Percentiles rank a stretch among this genome's conserved stretches.
phyloP scores from a whole-genome alignment of 2,113 vertebrate genomes.

The Limanda limanda region DNA sequence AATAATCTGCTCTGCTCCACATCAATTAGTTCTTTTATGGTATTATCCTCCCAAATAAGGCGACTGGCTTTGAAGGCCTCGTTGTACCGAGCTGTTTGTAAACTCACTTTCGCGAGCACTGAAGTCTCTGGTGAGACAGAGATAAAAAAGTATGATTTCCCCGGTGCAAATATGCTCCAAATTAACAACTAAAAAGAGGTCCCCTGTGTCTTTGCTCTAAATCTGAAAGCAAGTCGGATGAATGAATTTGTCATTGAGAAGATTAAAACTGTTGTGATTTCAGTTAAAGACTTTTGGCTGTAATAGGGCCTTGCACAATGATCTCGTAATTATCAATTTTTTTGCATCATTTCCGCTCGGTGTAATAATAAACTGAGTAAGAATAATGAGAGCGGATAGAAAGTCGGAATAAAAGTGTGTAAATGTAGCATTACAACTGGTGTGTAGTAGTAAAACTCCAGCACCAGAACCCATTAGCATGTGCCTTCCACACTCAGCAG shows the following conservation, averaged over 20 bases:
- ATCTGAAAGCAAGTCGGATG: slow-evolving; percentile 71
- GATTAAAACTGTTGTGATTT: slow-evolving; percentile 62
- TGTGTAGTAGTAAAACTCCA: background rate
- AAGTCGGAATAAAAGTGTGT: background rate
- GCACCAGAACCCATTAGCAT: background rate
- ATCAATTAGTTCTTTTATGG: background rate
- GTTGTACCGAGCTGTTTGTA: slow-evolving; percentile 75
- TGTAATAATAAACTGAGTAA: slow-evolving; percentile 8
- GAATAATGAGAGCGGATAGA: too few relatives aligned
- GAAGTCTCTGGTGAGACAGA: slow-evolving; percentile 64
- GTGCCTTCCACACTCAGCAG: background rate
- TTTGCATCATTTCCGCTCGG: slow-evolving; percentile 25
- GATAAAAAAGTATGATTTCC: slow-evolving; percentile 80
- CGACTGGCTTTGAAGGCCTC: slow-evolving; percentile 50
- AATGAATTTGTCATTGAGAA: slow-evolving; percentile 78
- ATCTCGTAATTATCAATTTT: slow-evolving; percentile 43
- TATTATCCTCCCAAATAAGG: slow-evolving; percentile 25
- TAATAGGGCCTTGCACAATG: slow-evolving; percentile 43
- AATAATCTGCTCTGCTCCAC: background rate
- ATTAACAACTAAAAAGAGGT: slow-evolving; percentile 78
- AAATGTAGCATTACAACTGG: background rate
- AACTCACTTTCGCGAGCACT: slow-evolving; percentile 65
- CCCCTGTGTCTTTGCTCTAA: slow-evolving; percentile 73
- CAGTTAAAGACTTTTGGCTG: slow-evolving; percentile 19
- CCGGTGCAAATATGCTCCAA: slow-evolving; percentile 81